Base-by-base conservation (phyloP, 2,113 vertebrate species). In the Microtus pennsylvanicus region DNA sequence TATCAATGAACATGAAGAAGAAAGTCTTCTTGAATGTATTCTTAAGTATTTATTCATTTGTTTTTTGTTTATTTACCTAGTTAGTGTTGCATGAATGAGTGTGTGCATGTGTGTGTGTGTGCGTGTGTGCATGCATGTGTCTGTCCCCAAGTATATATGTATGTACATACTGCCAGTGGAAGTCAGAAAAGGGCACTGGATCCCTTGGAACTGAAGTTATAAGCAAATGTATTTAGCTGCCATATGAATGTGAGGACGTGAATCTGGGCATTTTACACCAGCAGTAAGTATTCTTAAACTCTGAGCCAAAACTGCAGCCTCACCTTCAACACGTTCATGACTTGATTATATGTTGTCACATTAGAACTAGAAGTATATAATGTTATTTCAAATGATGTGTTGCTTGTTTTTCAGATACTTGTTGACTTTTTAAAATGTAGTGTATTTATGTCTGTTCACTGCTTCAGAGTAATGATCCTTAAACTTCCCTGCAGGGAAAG, bases 321-420 rank as follows among this genome's bases (percentile, higher is more conserved):
- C 5, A 50, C 30, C 58, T n/a, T 91, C 70, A 78, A 75, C 12
- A 52, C 33, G 14, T 70, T 70, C 14, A 3, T 87, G 65, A 45
- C 67, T 88, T 90, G 14, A 50, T n/a, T 85, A 24, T 24, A 35
- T 33, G 24, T 89, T 96, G 76, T 87, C 38, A 69, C 58, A 88
- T 93, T 96, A 93, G 26, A 94, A 92, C 63, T 5, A 91, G 13
- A 97, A 91, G 14, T 81, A 74, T 63, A 30, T 77, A 33, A 47
- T 81, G 52, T 83, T 92, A 21, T 52, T 96, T 96, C 26, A 82
- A 61, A 96, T 89, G 33, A 76, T 52, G 17, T 86, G 11, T 91
- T 80, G 87, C 50, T 93, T 93, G 13, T 95, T 95, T 97, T 93
- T 87, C 47, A 96, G 85, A 7, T 87, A 58, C 5, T 90, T 91